Conservation (phyloP, 2,888 invertebrate genomes). For the Tachina fera region DNA sequence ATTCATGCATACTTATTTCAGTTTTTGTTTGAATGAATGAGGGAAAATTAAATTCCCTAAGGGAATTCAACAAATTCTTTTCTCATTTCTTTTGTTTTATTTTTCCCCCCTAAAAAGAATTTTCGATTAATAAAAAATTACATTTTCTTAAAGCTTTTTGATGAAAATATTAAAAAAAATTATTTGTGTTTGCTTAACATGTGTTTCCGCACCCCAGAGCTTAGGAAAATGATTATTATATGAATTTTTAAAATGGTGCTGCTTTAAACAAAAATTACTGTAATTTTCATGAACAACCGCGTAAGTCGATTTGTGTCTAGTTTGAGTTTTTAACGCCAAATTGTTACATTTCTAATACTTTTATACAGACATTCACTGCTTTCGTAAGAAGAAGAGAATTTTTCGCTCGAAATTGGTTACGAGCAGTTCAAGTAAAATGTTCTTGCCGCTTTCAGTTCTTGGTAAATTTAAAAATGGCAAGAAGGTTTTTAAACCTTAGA, state of each 20-base stretch:
- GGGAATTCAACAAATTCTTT: constrained; percentile 51
- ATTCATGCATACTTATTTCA: neutral
- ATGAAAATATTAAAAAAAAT: neutral
- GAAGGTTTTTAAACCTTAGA: no score
- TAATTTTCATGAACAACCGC: no score
- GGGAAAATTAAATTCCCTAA: constrained; percentile 21
- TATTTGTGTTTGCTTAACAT: neutral
- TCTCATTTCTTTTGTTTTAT: neutral
- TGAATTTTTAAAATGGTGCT: neutral
- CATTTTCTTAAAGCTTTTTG: constrained; percentile 11
- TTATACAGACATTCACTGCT: no score
- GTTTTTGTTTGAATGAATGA: constrained; percentile 4
- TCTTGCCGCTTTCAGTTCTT: no score
- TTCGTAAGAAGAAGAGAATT: no score
- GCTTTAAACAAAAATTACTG: neutral
- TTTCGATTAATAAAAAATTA: constrained; percentile 47
- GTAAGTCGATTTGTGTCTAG: no score
- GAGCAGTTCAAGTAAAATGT: no score
- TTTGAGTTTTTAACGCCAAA: no score
- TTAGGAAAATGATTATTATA: neutral
- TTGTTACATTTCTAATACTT: no score
- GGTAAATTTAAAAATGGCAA: no score
- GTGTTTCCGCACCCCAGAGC: neutral
- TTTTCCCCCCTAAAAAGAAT: constrained; percentile 33
- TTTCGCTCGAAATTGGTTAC: no score